Conservation (phyloP, 2,797 vertebrate genomes). For the Morelia viridis region DNA sequence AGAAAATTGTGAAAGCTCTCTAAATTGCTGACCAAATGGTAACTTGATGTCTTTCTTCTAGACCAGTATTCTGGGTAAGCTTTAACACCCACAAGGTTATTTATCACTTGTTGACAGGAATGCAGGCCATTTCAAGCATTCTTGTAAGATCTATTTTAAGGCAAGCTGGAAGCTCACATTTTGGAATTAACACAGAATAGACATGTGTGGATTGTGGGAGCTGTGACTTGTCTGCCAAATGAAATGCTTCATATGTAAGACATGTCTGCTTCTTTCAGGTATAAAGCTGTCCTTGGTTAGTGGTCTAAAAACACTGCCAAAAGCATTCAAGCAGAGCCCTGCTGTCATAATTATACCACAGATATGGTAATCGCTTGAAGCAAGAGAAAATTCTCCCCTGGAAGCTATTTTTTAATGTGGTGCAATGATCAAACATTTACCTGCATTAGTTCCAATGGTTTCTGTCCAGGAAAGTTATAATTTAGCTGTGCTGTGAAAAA, state of each 20-base stretch:
- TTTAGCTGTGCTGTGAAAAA: background rate
- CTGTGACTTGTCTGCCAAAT: constrained; percentile 52
- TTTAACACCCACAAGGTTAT: constrained; percentile 58
- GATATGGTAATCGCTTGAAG: background rate
- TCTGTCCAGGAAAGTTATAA: constrained; percentile 4
- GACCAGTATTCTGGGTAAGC: constrained; percentile 43
- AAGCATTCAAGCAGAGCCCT: background rate
- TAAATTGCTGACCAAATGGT: constrained; percentile 9
- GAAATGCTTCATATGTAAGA: constrained; percentile 40
- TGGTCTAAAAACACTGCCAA: constrained; percentile 30
- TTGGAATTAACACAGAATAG: constrained; percentile 58
- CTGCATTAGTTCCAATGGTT: background rate
- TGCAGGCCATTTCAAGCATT: constrained; percentile 61
- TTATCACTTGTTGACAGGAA: constrained; percentile 69
- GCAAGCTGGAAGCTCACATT: constrained; percentile 54
- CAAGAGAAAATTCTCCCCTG: background rate
- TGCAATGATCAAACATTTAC: background rate
- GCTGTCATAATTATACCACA: background rate
- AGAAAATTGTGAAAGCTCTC: background rate
- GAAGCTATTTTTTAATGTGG: background rate
- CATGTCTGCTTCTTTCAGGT: constrained; percentile 34
- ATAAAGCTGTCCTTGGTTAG: constrained; percentile 37
- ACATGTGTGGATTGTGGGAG: constrained; percentile 52
- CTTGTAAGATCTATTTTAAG: constrained; percentile 67
- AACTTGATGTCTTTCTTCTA: constrained; percentile 34